These are phyloP conservation scores for Cabera pusaria DNA, from an alignment of 2,888 invertebrate genomes.

Conservation along the genomic window DNA sequence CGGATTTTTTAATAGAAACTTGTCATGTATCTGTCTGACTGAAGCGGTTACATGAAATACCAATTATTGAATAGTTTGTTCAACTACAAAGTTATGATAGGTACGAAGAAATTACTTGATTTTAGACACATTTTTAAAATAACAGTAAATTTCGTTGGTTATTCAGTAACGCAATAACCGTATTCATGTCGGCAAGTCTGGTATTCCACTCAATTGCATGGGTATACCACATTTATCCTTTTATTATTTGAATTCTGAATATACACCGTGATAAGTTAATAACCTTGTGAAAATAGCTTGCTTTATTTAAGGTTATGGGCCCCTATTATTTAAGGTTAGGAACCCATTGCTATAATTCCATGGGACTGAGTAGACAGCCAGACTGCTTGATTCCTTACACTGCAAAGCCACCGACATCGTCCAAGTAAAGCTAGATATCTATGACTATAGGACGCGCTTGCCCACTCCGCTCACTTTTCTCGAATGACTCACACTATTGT, in stretches of 20 bases:
- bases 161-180: slow-evolving; percentile 2
- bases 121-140: too few relatives aligned
- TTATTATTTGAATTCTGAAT: too few relatives aligned
- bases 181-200: slow-evolving; percentile 1
- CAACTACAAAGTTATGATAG: too few relatives aligned
- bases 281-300: too few relatives aligned
- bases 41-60: slow-evolving; percentile 9
- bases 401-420: slow-evolving; percentile 39
- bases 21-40: too few relatives aligned
- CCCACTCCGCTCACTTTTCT: slow-evolving; percentile 53
- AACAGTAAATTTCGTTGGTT: too few relatives aligned
- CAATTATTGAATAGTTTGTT: slow-evolving; percentile 1
- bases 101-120: too few relatives aligned
- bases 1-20: slow-evolving; percentile 37
- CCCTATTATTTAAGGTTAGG: too few relatives aligned
- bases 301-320: slow-evolving; percentile 3
- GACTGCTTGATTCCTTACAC: slow-evolving; percentile 24
- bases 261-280: too few relatives aligned
- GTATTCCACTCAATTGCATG: neutral
- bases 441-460: slow-evolving; percentile 63
- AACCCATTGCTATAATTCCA: too few relatives aligned
- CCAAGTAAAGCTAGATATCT: slow-evolving; percentile 46
- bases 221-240: too few relatives aligned
- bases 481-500: slow-evolving; percentile 66
- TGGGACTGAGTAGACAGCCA: slow-evolving; percentile 4